Evolutionary conservation across 2,888 invertebrate species (phyloP).

Genomic region (Gymnoscelis rufifasciata): DNA sequence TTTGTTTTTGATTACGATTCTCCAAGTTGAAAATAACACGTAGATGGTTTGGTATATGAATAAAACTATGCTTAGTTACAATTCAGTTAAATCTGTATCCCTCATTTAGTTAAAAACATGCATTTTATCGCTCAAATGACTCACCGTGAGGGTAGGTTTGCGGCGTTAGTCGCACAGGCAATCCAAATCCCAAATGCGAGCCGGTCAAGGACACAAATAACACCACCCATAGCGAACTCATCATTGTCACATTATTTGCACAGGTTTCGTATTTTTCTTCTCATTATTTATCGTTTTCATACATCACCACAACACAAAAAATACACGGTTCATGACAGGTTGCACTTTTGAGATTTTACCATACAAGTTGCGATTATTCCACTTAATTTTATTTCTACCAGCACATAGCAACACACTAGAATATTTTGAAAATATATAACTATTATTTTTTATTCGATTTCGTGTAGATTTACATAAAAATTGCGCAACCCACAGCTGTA

Average conservation of each 20-base stretch:
- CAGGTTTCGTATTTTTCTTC: slow-evolving; percentile 68
- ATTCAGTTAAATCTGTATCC: slow-evolving; percentile 2
- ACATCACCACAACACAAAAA: slow-evolving; percentile 75
- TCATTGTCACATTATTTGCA: slow-evolving; percentile 74
- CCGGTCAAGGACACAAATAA: slow-evolving; percentile 70
- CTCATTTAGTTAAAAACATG: slow-evolving; percentile 37
- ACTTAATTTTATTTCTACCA: slow-evolving; percentile 42
- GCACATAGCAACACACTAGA: slow-evolving; percentile 48
- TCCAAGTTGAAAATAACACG: background rate
- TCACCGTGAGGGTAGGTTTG: slow-evolving; percentile 73
- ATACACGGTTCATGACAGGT: slow-evolving; percentile 74
- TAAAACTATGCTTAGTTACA: background rate
- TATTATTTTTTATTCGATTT: slow-evolving; percentile 56
- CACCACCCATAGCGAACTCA: slow-evolving; percentile 71
- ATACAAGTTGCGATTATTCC: slow-evolving; percentile 46
- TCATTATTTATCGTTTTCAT: slow-evolving; percentile 72
- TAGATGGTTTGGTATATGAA: background rate
- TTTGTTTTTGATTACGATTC: background rate
- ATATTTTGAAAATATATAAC: slow-evolving; percentile 51
- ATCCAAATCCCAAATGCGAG: slow-evolving; percentile 63
- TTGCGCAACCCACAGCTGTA: slow-evolving; percentile 79
- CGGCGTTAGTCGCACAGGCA: slow-evolving; percentile 69
- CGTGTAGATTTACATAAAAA: slow-evolving; percentile 73
- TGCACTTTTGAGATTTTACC: slow-evolving; percentile 50
- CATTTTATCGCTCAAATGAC: slow-evolving; percentile 46